Evolutionary conservation across 2,888 invertebrate genomes (phyloP).

Genomic region (Drosophila tripunctata): DNA sequence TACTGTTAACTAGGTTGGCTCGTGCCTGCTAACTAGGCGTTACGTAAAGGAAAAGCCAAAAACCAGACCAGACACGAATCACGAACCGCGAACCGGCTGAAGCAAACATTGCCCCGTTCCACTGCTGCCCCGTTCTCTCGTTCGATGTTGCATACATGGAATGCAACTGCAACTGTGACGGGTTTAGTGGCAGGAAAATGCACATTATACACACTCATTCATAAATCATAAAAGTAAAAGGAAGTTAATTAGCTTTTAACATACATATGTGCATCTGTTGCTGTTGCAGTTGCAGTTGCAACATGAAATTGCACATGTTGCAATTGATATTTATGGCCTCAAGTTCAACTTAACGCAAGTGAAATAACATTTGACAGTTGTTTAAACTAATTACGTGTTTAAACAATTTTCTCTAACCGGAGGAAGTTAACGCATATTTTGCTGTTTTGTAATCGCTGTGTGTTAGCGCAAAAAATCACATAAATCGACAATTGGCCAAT

Average conservation of each 20-base stretch:
- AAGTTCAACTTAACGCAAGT: slow-evolving; percentile 55
- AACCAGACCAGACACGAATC: slow-evolving; percentile 32
- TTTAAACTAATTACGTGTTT: background rate
- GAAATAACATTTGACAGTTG: background rate
- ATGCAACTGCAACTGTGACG: slow-evolving; percentile 50
- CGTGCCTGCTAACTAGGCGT: slow-evolving; percentile 57
- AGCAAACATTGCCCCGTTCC: slow-evolving; percentile 13
- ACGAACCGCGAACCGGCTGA: slow-evolving; percentile 38
- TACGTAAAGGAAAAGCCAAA: slow-evolving; percentile 70
- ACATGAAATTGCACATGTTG: slow-evolving; percentile 27
- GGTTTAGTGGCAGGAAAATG: slow-evolving; percentile 47
- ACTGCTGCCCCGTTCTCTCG: slow-evolving; percentile 13
- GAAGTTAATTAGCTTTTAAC: slow-evolving; percentile 43
- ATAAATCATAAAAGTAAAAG: slow-evolving; percentile 65
- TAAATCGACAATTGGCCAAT: slow-evolving; percentile 31
- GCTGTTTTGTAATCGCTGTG: slow-evolving; percentile 45
- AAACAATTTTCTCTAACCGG: background rate
- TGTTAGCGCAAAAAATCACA: slow-evolving; percentile 15
- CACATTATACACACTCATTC: slow-evolving; percentile 61
- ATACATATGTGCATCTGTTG: background rate
- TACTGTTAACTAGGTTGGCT: slow-evolving; percentile 62
- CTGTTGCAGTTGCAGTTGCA: slow-evolving; percentile 30
- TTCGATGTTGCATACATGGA: slow-evolving; percentile 8
- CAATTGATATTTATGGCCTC: slow-evolving; percentile 14
- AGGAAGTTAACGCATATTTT: slow-evolving; percentile 28